Evolutionary conservation across 2,888 invertebrate species (phyloP), one percentile per base, ranked within the genome.

Genomic region (Caprella mutica): DNA sequence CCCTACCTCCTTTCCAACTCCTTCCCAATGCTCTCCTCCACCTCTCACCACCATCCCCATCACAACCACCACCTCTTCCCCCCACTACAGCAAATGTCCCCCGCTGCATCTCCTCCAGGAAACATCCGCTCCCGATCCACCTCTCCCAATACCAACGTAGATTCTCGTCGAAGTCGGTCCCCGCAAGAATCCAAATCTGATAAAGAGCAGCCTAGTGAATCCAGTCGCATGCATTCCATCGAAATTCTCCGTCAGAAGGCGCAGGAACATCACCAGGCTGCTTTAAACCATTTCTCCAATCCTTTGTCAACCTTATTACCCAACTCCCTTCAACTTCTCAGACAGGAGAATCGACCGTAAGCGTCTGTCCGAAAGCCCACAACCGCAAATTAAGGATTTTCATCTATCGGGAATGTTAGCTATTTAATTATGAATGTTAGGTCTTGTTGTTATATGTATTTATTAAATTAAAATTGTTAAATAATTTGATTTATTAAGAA

Each of bases 201-300:
- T n/a, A n/a, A n/a, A n/a, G n/a, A n/a, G n/a, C 27, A 6, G 30
- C 21, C 44, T 35, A 17, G 42, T 48, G 29, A 58, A 62, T 35
- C n/a, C n/a, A 58, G 58, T n/a, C 55, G 61, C 6, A 58, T 58
- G n/a, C 55, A 58, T 19, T 62, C 61, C 14, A 58, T 79, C 56
- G 79, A 79, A 64, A 72, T 75, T 5, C 69, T 79, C 38, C 69
- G 79, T 56, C 67, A 75, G 60, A 71, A 77, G 62, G 76, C 77
- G 6, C 75, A 76, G 61, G 73, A 75, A 67, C 77, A 78, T 65
- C 70, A n/a, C n/a, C n/a, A n/a, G n/a, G n/a, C n/a, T n/a, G n/a
- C n/a, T n/a, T n/a, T n/a, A n/a, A n/a, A n/a, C n/a, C n/a, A n/a
- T n/a, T n/a, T n/a, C n/a, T n/a, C n/a, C n/a, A n/a, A n/a, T n/a